phyloP scores from a whole-genome alignment of 2,113 vertebrate species.

The Pardalotus punctatus region DNA sequence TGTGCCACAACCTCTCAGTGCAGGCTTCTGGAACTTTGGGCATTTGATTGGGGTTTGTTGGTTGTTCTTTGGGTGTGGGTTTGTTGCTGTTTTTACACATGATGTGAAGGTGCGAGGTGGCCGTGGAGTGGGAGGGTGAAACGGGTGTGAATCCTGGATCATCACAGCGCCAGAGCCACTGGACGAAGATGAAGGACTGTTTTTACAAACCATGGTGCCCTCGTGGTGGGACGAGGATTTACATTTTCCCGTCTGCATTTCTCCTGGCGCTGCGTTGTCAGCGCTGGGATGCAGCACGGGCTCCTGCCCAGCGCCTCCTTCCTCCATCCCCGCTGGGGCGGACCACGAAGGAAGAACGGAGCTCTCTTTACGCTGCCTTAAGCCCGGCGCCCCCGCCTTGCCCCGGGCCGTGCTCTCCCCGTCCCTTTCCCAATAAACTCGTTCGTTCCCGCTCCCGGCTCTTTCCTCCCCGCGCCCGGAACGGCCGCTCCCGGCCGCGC shows the following conservation, averaged over 20 bases:
- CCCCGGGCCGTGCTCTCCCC: background rate
- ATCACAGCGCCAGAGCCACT: background rate
- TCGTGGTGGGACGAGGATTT: background rate
- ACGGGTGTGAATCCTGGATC: background rate
- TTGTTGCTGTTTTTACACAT: no score
- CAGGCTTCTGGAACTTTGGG: background rate
- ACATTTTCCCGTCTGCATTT: background rate
- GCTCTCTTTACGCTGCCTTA: no score
- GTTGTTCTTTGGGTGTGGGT: background rate
- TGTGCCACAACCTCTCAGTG: accelerated
- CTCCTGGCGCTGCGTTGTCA: background rate
- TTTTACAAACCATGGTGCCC: background rate
- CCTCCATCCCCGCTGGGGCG: no score
- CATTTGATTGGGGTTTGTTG: background rate
- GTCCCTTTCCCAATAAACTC: background rate
- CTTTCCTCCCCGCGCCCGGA: background rate
- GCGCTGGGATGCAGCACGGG: background rate
- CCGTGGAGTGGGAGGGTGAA: background rate
- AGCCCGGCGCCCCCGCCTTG: background rate
- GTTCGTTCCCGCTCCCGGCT: background rate
- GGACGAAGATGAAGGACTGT: background rate
- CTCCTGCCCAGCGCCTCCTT: background rate
- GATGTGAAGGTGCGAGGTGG: background rate
- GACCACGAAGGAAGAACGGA: background rate
- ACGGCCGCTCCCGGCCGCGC: background rate